Percentiles rank a stretch among this genome's conserved stretches.
Evolutionary conservation across 1,140 invertebrate genomes (phyloP).

Genomic region (Brachionus asplanchnoidis): DNA sequence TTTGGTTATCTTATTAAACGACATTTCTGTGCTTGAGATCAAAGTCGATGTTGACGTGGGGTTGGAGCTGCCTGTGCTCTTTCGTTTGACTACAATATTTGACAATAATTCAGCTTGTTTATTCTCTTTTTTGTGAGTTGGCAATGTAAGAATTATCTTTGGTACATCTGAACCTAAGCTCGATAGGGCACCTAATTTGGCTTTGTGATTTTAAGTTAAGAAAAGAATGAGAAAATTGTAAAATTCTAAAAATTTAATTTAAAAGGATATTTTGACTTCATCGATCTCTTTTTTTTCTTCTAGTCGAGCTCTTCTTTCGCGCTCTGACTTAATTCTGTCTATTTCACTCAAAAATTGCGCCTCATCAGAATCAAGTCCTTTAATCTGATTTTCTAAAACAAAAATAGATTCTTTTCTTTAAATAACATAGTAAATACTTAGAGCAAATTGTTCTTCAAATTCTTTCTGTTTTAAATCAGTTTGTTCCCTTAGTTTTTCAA

Average conservation of each 20-base stretch:
- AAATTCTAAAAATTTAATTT: background rate
- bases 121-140: conserved; percentile 29
- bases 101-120: conserved; percentile 26
- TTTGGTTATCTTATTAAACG: conserved; percentile 10
- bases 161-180: background rate
- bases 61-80: background rate
- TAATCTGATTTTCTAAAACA: conserved; percentile 36
- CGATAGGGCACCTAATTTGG: background rate
- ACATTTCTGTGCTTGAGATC: background rate
- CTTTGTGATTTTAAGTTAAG: conserved; percentile 31
- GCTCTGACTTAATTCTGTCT: background rate
- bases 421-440: conserved; percentile 17
- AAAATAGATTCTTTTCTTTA: background rate
- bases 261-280: conserved; percentile 43
- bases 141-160: conserved; percentile 2
- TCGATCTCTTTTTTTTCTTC: conserved; percentile 39
- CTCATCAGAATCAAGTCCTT: conserved; percentile 36
- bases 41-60: background rate
- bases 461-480: conserved; percentile 30
- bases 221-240: background rate
- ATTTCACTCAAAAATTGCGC: conserved; percentile 27
- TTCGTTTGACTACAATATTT: conserved; percentile 8
- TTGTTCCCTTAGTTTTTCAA: conserved; percentile 30
- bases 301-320: background rate
- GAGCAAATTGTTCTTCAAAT: conserved; percentile 25